Evolutionary conservation across 1,140 invertebrate species (phyloP).

Genomic region (Centruroides sculpturatus): DNA sequence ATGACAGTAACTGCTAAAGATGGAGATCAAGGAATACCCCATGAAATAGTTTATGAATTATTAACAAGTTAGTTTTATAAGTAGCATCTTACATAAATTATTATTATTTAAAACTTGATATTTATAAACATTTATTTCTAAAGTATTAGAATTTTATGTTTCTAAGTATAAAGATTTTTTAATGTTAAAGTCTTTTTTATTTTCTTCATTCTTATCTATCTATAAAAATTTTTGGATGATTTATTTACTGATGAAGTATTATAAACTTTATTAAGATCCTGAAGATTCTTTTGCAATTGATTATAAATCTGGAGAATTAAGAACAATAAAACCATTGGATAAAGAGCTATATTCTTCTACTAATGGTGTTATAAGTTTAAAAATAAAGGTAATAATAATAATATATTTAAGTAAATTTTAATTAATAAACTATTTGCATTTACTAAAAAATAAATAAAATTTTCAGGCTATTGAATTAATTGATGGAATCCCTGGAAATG

Average conservation of each 20-base stretch:
- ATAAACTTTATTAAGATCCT: conserved; percentile 44
- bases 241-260: too few relatives aligned
- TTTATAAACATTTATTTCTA: too few relatives aligned
- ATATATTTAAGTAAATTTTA: not conserved
- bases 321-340: conserved; percentile 66
- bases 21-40: conserved; percentile 63
- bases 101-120: not conserved
- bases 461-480: conserved; percentile 53
- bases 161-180: too few relatives aligned
- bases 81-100: too few relatives aligned
- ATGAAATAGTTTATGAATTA: conserved; percentile 64
- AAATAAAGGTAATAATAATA: conserved; percentile 23
- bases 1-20: conserved; percentile 63
- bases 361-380: conserved; percentile 56
- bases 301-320: conserved; percentile 55
- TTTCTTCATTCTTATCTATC: too few relatives aligned
- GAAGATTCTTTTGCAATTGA: conserved; percentile 72
- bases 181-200: too few relatives aligned
- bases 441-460: too few relatives aligned
- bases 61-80: conserved; percentile 50
- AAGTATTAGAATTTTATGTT: too few relatives aligned
- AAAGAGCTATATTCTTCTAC: conserved; percentile 61
- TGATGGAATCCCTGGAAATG: conserved; percentile 46
- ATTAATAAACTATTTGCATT: not conserved
- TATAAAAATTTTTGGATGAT: too few relatives aligned